Evolutionary conservation across 2,113 vertebrate genomes (phyloP).

Genomic region (Pelobates fuscus): DNA sequence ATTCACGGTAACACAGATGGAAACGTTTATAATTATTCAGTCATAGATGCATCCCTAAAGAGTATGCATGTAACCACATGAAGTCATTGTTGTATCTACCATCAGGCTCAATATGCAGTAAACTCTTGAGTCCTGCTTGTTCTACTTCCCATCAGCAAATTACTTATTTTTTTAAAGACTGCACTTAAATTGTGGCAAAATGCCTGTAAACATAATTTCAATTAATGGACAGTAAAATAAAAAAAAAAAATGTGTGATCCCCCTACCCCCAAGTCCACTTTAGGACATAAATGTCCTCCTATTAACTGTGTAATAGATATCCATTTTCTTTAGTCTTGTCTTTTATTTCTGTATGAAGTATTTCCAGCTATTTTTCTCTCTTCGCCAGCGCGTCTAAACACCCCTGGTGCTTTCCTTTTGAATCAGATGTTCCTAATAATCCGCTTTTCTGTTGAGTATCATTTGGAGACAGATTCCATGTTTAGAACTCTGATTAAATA

Average conservation of each 20-base stretch:
- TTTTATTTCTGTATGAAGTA: conserved; percentile 34
- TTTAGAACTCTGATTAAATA: conserved; percentile 39
- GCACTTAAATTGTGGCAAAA: conserved; percentile 35
- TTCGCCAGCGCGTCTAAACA: conserved; percentile 40
- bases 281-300: conserved; percentile 2
- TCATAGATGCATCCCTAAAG: too few species aligned
- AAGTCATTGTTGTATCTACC: neutral
- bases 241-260: conserved; percentile 24
- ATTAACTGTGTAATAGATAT: conserved; percentile 35
- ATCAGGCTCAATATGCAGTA: neutral
- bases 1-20: too few species aligned
- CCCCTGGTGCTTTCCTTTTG: conserved; percentile 22
- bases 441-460: conserved; percentile 31
- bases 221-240: conserved; percentile 27
- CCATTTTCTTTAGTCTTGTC: conserved; percentile 22
- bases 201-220: conserved; percentile 33
- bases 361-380: conserved; percentile 22
- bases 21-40: too few species aligned
- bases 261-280: conserved; percentile 25
- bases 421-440: conserved; percentile 43
- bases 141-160: neutral
- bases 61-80: neutral
- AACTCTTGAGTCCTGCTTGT: neutral
- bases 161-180: neutral
- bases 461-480: conserved; percentile 41